Percentiles rank a stretch among this genome's conserved stretches.
Evolutionary conservation across 2,888 invertebrate genomes (phyloP).

Genomic region (Melieria crassipennis): DNA sequence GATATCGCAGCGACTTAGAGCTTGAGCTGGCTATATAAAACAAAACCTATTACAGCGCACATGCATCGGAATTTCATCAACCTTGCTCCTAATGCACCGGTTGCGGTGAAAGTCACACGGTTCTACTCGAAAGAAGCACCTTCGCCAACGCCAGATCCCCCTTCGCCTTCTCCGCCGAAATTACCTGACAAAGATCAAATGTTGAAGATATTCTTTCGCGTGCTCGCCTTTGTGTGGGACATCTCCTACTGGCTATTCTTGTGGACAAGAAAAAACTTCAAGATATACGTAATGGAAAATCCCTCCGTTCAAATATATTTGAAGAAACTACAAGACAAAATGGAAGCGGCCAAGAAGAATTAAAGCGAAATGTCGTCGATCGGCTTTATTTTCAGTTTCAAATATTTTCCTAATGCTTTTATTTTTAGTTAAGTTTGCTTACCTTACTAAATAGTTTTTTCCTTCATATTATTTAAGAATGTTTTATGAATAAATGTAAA

Average conservation of each 20-base stretch:
- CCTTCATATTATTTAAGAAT: too few relatives aligned
- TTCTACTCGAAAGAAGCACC: conserved; percentile 14
- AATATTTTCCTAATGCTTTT: too few relatives aligned
- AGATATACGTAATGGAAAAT: conserved; percentile 43
- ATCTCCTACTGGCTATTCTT: conserved; percentile 45
- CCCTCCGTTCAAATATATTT: conserved; percentile 39
- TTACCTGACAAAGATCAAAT: conserved; percentile 54
- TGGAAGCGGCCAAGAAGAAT: conserved; percentile 55
- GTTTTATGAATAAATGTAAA: too few relatives aligned
- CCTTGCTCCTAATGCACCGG: conserved; percentile 4
- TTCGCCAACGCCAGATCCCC: neutral
- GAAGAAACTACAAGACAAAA: conserved; percentile 50
- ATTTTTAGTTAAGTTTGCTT: too few relatives aligned
- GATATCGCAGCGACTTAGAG: too few relatives aligned
- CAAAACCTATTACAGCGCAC: neutral
- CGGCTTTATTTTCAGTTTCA: too few relatives aligned
- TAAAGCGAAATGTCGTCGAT: conserved; percentile 26
- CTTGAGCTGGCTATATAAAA: too few relatives aligned
- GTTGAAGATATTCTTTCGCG: conserved; percentile 56
- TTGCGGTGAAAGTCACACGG: conserved; percentile 13
- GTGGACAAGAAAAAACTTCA: conserved; percentile 45
- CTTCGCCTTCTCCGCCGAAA: conserved; percentile 23
- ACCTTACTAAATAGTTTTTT: too few relatives aligned
- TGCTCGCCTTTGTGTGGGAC: conserved; percentile 57
- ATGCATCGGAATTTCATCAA: neutral